Conservation (phyloP, 2,888 invertebrate species). For the Melanostoma mellinum region DNA sequence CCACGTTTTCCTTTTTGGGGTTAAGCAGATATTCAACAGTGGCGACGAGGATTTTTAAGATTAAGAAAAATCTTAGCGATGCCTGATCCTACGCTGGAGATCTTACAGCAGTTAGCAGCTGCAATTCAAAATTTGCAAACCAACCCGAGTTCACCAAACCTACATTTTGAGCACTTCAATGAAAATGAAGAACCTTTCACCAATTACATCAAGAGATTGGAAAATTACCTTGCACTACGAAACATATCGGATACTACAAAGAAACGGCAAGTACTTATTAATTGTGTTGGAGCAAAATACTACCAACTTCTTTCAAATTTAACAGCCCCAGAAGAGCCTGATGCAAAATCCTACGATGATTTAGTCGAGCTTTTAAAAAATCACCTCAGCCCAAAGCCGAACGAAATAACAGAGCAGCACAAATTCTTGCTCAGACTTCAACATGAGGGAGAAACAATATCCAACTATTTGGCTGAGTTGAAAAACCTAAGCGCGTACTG, state of each 20-base stretch:
- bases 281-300: slow-evolving; percentile 20
- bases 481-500: slow-evolving; percentile 20
- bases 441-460: slow-evolving; percentile 10
- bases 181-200: slow-evolving; percentile 3
- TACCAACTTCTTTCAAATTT: slow-evolving; percentile 18
- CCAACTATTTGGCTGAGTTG: slow-evolving; percentile 15
- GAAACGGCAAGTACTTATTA: slow-evolving; percentile 19
- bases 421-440: slow-evolving; percentile 14
- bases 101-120: background rate
- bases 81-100: background rate
- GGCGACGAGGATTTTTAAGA: slow-evolving; percentile 11
- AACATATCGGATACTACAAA: slow-evolving; percentile 1
- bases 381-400: slow-evolving; percentile 23
- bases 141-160: background rate
- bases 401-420: slow-evolving; percentile 16
- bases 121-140: slow-evolving; percentile 6
- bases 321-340: slow-evolving; percentile 17
- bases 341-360: slow-evolving; percentile 22
- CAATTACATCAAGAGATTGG: slow-evolving; percentile 11
- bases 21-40: background rate
- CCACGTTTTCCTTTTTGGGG: background rate
- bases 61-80: slow-evolving; percentile 7
- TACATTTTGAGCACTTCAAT: slow-evolving; percentile 1
- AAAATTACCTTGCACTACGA: slow-evolving; percentile 12
- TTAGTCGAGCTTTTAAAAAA: slow-evolving; percentile 13